phyloP scores from a whole-genome alignment of 2,113 vertebrate species.

The Mus pahari region DNA sequence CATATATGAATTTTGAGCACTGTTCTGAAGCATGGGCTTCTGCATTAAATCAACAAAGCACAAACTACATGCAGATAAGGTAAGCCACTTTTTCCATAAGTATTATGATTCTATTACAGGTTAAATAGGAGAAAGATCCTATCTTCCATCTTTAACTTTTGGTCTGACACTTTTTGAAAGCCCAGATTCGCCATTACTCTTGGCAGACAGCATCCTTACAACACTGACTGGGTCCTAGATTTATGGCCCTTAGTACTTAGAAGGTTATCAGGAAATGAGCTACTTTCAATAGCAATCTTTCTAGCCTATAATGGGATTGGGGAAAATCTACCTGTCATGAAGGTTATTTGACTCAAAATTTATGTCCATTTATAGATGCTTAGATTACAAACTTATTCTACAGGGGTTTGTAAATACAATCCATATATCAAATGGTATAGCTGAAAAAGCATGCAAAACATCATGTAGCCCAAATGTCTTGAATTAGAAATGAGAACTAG shows the following conservation, averaged over 20 bases:
- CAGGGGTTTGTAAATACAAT: constrained; percentile 38
- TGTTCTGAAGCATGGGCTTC: background rate
- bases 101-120: background rate
- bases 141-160: background rate
- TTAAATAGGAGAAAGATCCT: constrained; percentile 14
- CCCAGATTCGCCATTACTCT: constrained; percentile 4
- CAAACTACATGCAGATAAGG: background rate
- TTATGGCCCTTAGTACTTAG: constrained; percentile 31
- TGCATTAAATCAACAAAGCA: too few species aligned
- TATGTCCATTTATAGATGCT: constrained; percentile 40
- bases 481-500: constrained; percentile 22
- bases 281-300: constrained; percentile 59
- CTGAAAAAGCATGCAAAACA: constrained; percentile 1
- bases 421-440: constrained; percentile 50
- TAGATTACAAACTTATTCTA: constrained; percentile 67
- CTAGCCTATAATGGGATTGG: background rate
- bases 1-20: background rate
- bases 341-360: constrained; percentile 61
- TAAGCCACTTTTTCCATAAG: background rate
- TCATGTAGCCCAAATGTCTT: constrained; percentile 22
- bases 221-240: constrained; percentile 26
- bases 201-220: background rate
- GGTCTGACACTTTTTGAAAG: background rate
- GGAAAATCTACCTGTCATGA: constrained; percentile 24
- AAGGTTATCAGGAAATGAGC: constrained; percentile 43